Evolutionary conservation across 2,888 invertebrate species (phyloP), one percentile per base, ranked within the genome.

Genomic region (Cryptus armator): DNA sequence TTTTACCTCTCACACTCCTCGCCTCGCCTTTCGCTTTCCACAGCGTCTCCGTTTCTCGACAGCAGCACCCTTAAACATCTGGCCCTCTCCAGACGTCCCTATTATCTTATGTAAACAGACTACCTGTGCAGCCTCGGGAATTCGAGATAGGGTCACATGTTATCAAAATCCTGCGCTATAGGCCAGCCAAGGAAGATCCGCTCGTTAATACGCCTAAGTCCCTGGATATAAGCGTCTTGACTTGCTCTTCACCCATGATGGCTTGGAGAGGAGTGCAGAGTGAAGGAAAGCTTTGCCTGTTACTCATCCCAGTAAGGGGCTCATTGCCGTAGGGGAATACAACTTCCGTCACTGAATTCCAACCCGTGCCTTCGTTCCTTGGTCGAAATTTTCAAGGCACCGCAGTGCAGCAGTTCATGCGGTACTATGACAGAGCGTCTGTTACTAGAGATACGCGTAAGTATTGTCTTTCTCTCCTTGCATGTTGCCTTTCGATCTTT

Each of bases 61-160:
- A 10, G 66, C 43, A 16, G 66, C 43, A 56, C n/a, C 56, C 19
- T 9, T 19, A 66, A 66, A 66, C 66, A 44, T 59, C 56, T 48
- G 71, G 56, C 59, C 71, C 75, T 74, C 81, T 81, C 78, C 84
- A 84, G 80, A 83, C 89, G 87, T 89, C 86, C 86, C 91, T 89
- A 92, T 92, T 92, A 92, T 92, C 92, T 92, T 91, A 89, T 91
- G 91, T 92, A 92, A 92, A 92, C 92, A 92, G 92, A 90, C 92
- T 92, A 91, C 91, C 90, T 90, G 90, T 88, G 89, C 89, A 85
- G 89, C 81, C 88, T 84, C 88, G 89, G 86, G 88, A 90, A 89
- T 90, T 89, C 90, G 87, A 91, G 92, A 92, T 92, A 92, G 92
- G 91, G 92, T 92, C 92, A 91, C 91, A 90, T 90, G 91, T 91